Conservation (phyloP, 2,888 invertebrate genomes). For the Leptinotarsa tumamoca region DNA sequence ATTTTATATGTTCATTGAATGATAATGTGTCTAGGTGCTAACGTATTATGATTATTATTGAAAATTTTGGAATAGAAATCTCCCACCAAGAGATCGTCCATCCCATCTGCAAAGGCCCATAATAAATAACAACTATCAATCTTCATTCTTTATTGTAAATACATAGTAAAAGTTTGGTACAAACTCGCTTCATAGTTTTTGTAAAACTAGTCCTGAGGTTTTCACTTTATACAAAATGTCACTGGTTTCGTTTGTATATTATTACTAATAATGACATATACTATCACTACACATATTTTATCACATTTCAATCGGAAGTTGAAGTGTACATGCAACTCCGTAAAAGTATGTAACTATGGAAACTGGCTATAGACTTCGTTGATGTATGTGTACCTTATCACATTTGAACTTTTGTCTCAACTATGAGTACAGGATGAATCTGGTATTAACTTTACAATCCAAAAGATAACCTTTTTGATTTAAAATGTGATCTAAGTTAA, state of each 20-base stretch:
- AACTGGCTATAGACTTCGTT: not conserved
- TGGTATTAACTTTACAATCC: too few relatives aligned
- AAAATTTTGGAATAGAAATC: too few relatives aligned
- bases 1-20: too few relatives aligned
- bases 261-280: conserved; percentile 24
- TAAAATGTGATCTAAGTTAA: too few relatives aligned
- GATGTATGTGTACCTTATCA: not conserved
- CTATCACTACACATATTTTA: conserved; percentile 43
- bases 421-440: too few relatives aligned
- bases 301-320: conserved; percentile 50
- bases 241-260: conserved; percentile 34
- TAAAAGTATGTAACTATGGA: not conserved
- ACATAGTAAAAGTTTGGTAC: conserved; percentile 13
- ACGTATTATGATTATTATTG: too few relatives aligned
- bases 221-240: conserved; percentile 28
- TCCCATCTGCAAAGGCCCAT: too few relatives aligned
- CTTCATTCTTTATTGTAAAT: conserved; percentile 13
- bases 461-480: too few relatives aligned
- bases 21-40: too few relatives aligned
- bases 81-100: too few relatives aligned
- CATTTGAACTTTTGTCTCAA: too few relatives aligned
- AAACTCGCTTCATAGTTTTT: conserved; percentile 16
- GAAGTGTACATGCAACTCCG: conserved; percentile 34
- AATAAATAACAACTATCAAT: not conserved
- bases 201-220: conserved; percentile 22